A percentile compares a stretch with the other conserved stretches of the same genome.
Conservation (phyloP, 2,888 invertebrate species). For the Caenorhabditis drosophilae region DNA sequence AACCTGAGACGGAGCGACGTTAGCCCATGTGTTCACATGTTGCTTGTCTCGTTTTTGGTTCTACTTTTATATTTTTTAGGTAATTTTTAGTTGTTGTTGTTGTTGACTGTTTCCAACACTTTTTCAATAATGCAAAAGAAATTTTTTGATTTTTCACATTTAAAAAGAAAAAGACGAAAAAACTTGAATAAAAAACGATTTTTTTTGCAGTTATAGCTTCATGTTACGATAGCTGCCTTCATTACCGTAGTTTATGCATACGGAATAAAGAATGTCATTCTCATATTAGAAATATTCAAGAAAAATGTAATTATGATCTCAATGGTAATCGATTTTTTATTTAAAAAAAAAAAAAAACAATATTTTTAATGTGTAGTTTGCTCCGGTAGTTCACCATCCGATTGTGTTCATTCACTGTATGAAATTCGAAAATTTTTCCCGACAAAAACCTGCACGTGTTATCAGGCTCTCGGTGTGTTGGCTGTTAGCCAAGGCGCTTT, state of each 20-base stretch:
- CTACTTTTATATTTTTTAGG: no score
- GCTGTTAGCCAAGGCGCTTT: background rate
- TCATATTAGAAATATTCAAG: conserved; percentile 31
- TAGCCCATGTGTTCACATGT: no score
- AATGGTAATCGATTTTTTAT: conserved; percentile 21
- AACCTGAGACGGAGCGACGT: no score
- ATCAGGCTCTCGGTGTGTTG: conserved; percentile 39
- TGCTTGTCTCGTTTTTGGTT: no score
- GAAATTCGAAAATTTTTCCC: conserved; percentile 31
- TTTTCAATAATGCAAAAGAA: background rate
- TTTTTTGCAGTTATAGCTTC: conserved; percentile 9
- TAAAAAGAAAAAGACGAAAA: background rate
- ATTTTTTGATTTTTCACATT: background rate
- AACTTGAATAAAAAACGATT: no score
- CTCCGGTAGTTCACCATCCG: conserved; percentile 41
- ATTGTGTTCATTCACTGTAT: conserved; percentile 45
- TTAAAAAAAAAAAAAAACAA: background rate
- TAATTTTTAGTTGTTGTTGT: no score
- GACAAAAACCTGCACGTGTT: conserved; percentile 38
- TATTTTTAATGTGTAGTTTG: conserved; percentile 37
- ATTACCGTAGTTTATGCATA: conserved; percentile 43
- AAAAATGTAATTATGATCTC: conserved; percentile 41
- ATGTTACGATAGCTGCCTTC: conserved; percentile 46
- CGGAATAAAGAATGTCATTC: conserved; percentile 33
- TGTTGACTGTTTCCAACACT: no score